phyloP scores from a whole-genome alignment of 2,888 invertebrate genomes.

The Leptodirus hochenwartii region DNA sequence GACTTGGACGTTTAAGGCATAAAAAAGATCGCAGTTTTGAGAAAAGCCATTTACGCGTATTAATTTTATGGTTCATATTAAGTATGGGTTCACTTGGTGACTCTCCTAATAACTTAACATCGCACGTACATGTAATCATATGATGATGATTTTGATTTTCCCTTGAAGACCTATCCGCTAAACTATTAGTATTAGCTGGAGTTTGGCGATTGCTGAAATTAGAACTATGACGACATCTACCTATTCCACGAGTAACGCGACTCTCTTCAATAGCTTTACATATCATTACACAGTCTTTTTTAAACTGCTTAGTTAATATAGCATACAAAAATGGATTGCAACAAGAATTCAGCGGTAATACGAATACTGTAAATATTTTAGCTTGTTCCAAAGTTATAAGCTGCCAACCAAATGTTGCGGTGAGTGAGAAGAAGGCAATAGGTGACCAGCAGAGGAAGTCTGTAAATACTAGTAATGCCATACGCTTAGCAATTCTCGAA shows the following conservation, averaged over 20 bases:
- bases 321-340: slow-evolving; percentile 97
- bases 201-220: slow-evolving; percentile 79
- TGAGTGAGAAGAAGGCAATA: slow-evolving; percentile 86
- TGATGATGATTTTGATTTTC: slow-evolving; percentile 43
- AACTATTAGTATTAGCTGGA: slow-evolving; percentile 70
- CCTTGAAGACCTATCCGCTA: slow-evolving; percentile 60
- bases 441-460: slow-evolving; percentile 98
- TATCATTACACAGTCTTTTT: slow-evolving; percentile 89
- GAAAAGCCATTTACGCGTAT: slow-evolving; percentile 25
- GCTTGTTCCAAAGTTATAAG: slow-evolving; percentile 88
- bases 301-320: slow-evolving; percentile 93
- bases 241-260: slow-evolving; percentile 72
- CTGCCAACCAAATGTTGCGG: slow-evolving; percentile 81
- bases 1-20: slow-evolving; percentile 21
- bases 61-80: slow-evolving; percentile 20
- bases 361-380: slow-evolving; percentile 90
- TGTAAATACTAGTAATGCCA: slow-evolving; percentile 92
- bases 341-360: slow-evolving; percentile 89
- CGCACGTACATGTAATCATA: slow-evolving; percentile 38
- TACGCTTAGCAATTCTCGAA: slow-evolving; percentile 86
- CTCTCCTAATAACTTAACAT: slow-evolving; percentile 33
- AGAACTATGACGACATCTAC: slow-evolving; percentile 67
- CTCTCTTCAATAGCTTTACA: slow-evolving; percentile 94
- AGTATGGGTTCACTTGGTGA: slow-evolving; percentile 8
- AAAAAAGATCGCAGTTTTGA: slow-evolving; percentile 31